Base-by-base conservation (phyloP, 1,140 invertebrate genomes). In the Drosophila eugracilis region DNA sequence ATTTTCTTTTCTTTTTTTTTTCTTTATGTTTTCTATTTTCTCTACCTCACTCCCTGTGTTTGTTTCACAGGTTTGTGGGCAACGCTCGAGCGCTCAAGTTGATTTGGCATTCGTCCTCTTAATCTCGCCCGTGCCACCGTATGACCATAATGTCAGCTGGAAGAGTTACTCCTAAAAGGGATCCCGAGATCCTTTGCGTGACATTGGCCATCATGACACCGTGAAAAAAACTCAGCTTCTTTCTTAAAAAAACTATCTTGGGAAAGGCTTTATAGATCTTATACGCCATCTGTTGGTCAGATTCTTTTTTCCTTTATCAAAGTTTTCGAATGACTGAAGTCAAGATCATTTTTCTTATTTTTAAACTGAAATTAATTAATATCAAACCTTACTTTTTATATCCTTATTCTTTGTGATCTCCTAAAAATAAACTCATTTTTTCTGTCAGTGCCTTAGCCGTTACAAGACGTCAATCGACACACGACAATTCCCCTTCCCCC, bases 61-160 rank as follows among this genome's bases (percentile, higher is more conserved):
- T n/a, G n/a, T 19, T 30, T 26, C 24, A 5, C 19, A 45, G 14
- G 32, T 50, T 57, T 24, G 72, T 69, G 69, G 59, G 78, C 52
- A 81, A 59, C 81, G 81, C 57, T 78, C 74, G 58, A 86, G 77
- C 75, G 74, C 63, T 24, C 48, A 73, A 88, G 83, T 88, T 86
- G 81, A 86, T 86, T 50, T 80, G 72, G 22, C 54, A 26, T 28
- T 42, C 47, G 59, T 53, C 44, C 62, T 54, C 41, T 42, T 71
- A 88, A 80, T 85, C 83, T 78, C 67, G 69, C 58, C 41, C 36
- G 34, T 67, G 65, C 36, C 28, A n/a, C 30, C 15, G 14, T 39
- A 7, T 17, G 10, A 39, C 7, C 7, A 32, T 32, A 3, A 32
- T 17, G 81, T 85, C 81, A 86, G 73, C 81, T 86, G 81, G 77